phyloP scores from a whole-genome alignment of 53 echinoderm and acorn worm genomes.

The Luidia sarsii region DNA sequence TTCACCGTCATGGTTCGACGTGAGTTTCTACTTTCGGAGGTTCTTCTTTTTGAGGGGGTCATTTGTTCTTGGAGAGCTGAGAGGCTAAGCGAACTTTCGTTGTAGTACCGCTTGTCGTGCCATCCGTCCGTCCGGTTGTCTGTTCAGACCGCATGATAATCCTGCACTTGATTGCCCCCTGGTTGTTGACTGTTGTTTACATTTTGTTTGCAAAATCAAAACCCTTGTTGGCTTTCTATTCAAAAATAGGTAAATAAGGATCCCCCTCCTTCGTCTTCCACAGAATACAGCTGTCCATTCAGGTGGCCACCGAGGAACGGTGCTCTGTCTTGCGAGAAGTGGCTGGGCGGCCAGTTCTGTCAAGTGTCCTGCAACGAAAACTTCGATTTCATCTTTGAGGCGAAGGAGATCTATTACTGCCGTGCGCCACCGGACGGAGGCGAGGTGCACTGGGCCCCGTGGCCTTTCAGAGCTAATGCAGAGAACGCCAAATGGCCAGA shows the following conservation, averaged over 20 bases:
- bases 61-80: no score
- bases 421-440: not conserved
- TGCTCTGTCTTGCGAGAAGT: constrained; percentile 48
- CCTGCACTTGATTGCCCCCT: no score
- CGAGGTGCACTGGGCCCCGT: not conserved
- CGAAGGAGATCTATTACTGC: constrained; percentile 38
- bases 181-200: no score
- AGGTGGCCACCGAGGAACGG: constrained; percentile 52
- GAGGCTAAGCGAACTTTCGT: not conserved
- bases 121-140: no score
- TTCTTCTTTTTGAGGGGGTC: not conserved
- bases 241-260: no score
- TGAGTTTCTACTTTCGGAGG: constrained; percentile 8
- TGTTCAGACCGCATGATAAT: no score
- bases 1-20: constrained; percentile 67
- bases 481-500: no score
- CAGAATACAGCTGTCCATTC: constrained; percentile 56
- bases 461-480: not conserved
- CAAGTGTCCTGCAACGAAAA: constrained; percentile 45
- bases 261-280: not conserved
- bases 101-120: no score
- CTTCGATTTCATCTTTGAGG: constrained; percentile 47
- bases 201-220: no score
- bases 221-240: no score
- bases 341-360: constrained; percentile 62